Evolutionary conservation across 2,888 invertebrate species (phyloP), one percentile per base, ranked within the genome.

Genomic region (Steinernema carpocapsae): DNA sequence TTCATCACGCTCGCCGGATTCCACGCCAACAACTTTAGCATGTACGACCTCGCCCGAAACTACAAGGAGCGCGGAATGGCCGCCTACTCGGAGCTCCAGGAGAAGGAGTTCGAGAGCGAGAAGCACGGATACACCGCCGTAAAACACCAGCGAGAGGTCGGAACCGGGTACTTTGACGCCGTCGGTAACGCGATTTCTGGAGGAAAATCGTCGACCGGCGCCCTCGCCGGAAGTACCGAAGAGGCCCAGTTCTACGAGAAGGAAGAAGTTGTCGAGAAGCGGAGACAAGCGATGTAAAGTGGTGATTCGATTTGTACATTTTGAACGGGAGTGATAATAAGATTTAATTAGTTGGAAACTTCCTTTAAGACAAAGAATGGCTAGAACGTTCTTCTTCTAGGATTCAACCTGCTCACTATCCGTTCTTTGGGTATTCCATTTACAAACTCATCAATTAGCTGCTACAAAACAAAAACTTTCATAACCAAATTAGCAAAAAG

Each of bases 1-100:
- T 88, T 88, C 82, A 88, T 88, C 78, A 88, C 88, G 2, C 77
- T 88, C 71, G 88, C 88, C 70, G 88, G 88, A 59, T 88, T 87
- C 84, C 88, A 88, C 77, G 82, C 86, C 32, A 85, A 88, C 79
- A 86, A 85, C 76, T 87, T 85, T 77, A 79, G 83, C 72, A 87
- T 88, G 83, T 88, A 86, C 75, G 85, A 88, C 70, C 76, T 88
- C 73, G 88, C 88, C n/a, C 71, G 81, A 12, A 82, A 85, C 75
- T 88, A 88, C 82, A 81, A 80, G 45, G 70, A 76, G n/a, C 82
- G 84, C 14, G 37, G 37, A 37, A 81, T 81, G 81, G 77, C 83
- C 64, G 88, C 88, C 22, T 88, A 88, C 76, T 85, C 87, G 22
- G 37, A 37, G 37, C 82, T 88, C 7, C 88, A 88, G 74, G 83